phyloP scores from a whole-genome alignment of 1,140 invertebrate species.

The Mizuhopecten yessoensis region DNA sequence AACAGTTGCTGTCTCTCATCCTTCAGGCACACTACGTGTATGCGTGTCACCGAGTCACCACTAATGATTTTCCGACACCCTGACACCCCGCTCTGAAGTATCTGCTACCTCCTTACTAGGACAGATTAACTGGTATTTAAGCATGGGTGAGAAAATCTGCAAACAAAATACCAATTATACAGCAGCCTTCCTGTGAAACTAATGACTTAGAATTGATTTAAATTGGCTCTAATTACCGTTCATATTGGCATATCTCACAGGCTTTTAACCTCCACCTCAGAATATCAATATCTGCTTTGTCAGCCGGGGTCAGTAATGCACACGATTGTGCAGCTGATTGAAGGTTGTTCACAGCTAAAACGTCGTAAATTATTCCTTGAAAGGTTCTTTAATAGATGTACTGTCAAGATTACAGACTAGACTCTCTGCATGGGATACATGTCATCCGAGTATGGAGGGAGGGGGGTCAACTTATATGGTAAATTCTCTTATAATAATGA shows the following conservation, averaged over 20 bases:
- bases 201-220: constrained; percentile 12
- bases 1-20: background rate
- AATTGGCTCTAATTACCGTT: background rate
- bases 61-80: background rate
- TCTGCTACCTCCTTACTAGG: background rate
- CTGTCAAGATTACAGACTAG: background rate
- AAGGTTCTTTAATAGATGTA: constrained; percentile 25
- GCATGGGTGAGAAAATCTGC: background rate
- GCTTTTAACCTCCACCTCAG: background rate
- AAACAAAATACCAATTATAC: background rate
- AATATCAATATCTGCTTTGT: constrained; percentile 9
- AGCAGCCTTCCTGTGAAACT: background rate
- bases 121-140: constrained; percentile 13
- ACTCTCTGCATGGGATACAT: background rate
- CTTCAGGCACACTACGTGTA: background rate
- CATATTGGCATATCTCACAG: constrained; percentile 23
- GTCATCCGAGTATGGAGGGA: background rate
- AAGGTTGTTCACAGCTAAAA: background rate
- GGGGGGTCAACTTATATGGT: too few species aligned
- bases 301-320: background rate
- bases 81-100: background rate
- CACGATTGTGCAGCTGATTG: constrained; percentile 31
- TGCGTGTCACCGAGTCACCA: background rate
- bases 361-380: constrained; percentile 4
- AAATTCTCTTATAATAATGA: too few species aligned